Evolutionary conservation across 1,140 invertebrate species (phyloP), one percentile per base, ranked within the genome.

Genomic region (Amyelois transitella): DNA sequence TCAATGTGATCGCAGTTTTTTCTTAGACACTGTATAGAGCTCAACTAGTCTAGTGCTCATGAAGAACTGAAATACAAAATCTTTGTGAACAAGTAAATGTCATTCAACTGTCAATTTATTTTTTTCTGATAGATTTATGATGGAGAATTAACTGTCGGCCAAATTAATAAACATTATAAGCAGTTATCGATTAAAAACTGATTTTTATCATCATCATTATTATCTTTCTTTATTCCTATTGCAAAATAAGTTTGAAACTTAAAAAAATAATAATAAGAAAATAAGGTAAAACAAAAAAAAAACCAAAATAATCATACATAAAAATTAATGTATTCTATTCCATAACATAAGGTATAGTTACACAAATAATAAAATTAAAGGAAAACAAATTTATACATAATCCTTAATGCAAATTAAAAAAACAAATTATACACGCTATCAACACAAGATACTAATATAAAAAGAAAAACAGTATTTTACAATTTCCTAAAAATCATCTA

Each of bases 371-470:
- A 87, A 85, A 83, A 85, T 84, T 81, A 82, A 66, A 81, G 69
- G 72, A 84, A 86, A 87, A 87, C 84, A 87, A 86, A 82, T 87
- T 87, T 87, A 85, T 87, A 87, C 84, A 85, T 87, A 87, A 83
- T 76, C 75, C 80, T 87, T 87, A 87, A 87, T 75, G 75, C 76
- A 77, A 82, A 74, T 78, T 78, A 81, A 81, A 78, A 82, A 83
- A 85, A 83, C 77, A 85, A 87, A 84, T 84, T 76, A 80, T 85
- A 87, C 84, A 87, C 63, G 73, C 80, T 82, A 81, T 82, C 76
- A 87, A 85, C 78, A 87, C 80, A 83, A 85, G 73, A 77, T 74
- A 69, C 70, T 82, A 84, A 60, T 79, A 77, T 75, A 72, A 61
- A 79, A 68, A 72, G 69, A 77, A 77, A n/a, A 79, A 75, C 71